A percentile compares a stretch with the other conserved stretches of the same genome.
Conservation (phyloP, 2,797 vertebrate species). For the Dromococcyx pavoninus region DNA sequence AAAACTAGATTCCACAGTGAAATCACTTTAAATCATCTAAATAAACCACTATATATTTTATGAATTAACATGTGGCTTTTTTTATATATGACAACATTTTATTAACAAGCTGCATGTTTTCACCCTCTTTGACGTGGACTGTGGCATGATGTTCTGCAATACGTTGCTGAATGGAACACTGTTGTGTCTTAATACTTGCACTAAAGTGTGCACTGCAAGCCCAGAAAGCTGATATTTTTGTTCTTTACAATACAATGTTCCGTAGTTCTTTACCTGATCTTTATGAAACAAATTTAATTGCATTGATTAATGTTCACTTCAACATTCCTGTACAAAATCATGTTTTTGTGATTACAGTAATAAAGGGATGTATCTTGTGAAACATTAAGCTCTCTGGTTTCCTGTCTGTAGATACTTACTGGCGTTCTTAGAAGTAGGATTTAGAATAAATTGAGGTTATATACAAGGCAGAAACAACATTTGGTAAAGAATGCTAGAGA, state of each 20-base stretch:
- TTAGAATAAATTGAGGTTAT: background rate
- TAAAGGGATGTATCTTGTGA: slow-evolving; percentile 86
- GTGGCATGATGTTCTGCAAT: slow-evolving; percentile 84
- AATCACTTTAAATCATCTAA: slow-evolving; percentile 81
- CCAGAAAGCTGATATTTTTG: slow-evolving; percentile 79
- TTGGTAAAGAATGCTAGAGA: background rate
- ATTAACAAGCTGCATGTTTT: slow-evolving; percentile 81
- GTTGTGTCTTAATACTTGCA: slow-evolving; percentile 83
- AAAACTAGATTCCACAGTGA: slow-evolving; percentile 74
- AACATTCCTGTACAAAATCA: slow-evolving; percentile 87
- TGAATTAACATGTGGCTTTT: slow-evolving; percentile 80
- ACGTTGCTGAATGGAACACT: slow-evolving; percentile 86
- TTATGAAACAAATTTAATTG: slow-evolving; percentile 78
- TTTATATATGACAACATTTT: slow-evolving; percentile 79
- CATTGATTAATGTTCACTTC: slow-evolving; percentile 82
- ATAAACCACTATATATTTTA: slow-evolving; percentile 87
- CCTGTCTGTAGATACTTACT: slow-evolving; percentile 32
- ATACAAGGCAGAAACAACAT: background rate
- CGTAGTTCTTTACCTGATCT: slow-evolving; percentile 75
- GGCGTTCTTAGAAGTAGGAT: background rate
- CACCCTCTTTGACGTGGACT: slow-evolving; percentile 78
- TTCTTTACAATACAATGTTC: slow-evolving; percentile 75
- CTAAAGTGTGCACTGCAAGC: slow-evolving; percentile 75
- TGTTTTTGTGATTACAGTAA: slow-evolving; percentile 85
- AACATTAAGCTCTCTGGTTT: slow-evolving; percentile 65